Evolutionary conservation across 2,888 invertebrate species (phyloP).

Genomic region (Germaria angustata): DNA sequence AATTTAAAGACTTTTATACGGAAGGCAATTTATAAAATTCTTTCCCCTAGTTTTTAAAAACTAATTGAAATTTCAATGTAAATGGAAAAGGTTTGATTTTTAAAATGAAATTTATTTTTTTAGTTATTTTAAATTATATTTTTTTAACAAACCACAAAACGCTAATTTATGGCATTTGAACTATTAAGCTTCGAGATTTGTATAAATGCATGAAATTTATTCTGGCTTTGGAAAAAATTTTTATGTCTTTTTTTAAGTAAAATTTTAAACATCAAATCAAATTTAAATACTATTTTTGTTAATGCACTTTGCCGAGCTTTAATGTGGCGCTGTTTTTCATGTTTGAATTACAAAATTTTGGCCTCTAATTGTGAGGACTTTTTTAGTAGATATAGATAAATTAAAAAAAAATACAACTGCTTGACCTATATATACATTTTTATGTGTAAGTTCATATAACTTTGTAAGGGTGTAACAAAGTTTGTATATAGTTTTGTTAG

Average conservation of each 20-base stretch:
- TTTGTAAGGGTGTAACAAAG: neutral
- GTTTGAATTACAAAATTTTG: neutral
- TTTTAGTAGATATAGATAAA: too few species aligned
- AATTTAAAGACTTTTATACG: conserved; percentile 13
- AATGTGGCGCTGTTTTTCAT: too few species aligned
- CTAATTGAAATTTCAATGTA: conserved; percentile 5
- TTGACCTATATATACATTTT: conserved; percentile 18
- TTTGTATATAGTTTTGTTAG: neutral
- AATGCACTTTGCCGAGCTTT: too few species aligned
- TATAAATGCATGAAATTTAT: conserved; percentile 5
- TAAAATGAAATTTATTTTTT: neutral
- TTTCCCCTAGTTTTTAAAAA: neutral
- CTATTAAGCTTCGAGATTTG: conserved; percentile 5
- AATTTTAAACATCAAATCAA: neutral
- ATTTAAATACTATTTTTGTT: neutral
- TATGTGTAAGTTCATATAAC: neutral
- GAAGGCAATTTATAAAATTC: conserved; percentile 8
- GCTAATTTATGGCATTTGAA: conserved; percentile 54
- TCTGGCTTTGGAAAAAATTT: neutral
- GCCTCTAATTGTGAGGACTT: neutral
- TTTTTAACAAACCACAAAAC: conserved; percentile 54
- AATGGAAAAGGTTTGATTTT: neutral
- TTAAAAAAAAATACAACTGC: neutral
- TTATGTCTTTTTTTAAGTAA: neutral
- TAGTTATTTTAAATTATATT: conserved; percentile 49